Base-by-base conservation (phyloP, 1,140 invertebrate species). In the Aporrectodea caliginosa region DNA sequence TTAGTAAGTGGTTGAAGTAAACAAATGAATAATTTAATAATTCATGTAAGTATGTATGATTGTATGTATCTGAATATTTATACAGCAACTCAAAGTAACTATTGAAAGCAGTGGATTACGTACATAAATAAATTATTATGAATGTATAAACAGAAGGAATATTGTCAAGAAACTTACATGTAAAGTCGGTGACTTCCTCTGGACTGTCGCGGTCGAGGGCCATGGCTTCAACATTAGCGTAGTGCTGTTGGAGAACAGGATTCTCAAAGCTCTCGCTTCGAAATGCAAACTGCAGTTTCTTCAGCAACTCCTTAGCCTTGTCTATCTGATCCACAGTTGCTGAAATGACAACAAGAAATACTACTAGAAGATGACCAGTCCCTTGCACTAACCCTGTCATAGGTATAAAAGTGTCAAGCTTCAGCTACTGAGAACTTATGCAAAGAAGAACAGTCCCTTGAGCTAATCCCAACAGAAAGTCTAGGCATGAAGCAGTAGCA, bases 201-300 rank as follows among this genome's bases (percentile, higher is more conserved):
- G 86, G 84, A n/a, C 86, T 85, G 73, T 88, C 87, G 74, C 86
- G 78, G 35, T 90, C 88, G 43, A 91, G 82, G 16, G 90, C 90
- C 73, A 90, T 79, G 1, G 90, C 90, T 83, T 91, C 90, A 22
- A 91, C 87, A 78, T 90, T 89, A 22, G 86, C 82, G 88, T 89
- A 90, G 76, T 90, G 86, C 22, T 88, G 89, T 84, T 91, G 90
- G 34, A 91, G 82, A 16, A 86, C 86, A 43, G 85, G 86, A 81
- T 89, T 88, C 81, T 90, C 89, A 85, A 90, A 90, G 35, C 83
- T 85, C 76, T 90, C 88, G 70, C 87, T 87, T 72, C 83, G 82
- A 81, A 89, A 90, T 69, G 84, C 84, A 82, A 90, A 90, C 35
- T 86, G 84, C 31, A 91, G 81, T 80, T 90, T 90, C 82, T 89